Base-by-base conservation (phyloP, 1,140 invertebrate genomes). In the Propsilocerus akamusi region DNA sequence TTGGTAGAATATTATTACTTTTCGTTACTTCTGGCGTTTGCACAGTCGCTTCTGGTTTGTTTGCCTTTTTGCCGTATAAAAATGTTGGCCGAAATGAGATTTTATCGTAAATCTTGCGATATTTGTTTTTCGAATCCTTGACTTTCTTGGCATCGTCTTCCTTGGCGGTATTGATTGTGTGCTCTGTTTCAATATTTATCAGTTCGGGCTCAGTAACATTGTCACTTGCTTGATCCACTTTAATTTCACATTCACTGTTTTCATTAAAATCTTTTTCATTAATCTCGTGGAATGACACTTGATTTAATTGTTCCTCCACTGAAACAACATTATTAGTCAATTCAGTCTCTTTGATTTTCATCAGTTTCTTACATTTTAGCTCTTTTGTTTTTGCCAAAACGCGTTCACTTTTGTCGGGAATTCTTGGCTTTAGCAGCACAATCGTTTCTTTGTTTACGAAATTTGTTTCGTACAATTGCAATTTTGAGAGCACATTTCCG, bases 391-490 rank as follows among this genome's bases (percentile, higher is more conserved):
- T 60, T 5, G 54, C 56, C 37, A 63, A 53, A 34, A 66, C 50
- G 28, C 62, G 56, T 23, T 56, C 52, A 17, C 55, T 60, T 52
- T 68, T 68, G 6, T 58, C 53, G 5, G 64, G 63, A 26, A 69
- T 61, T 49, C 58, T 57, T 3, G 67, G 65, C 54, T 68, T 69
- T 50, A 53, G 53, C 52, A 57, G 53, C 52, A 57, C 48, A 28
- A 34, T 23, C 25, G 53, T 55, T 26, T 28, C 34, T 49, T 23
- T 46, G 23, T 30, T 49, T 20, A n/a, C 17, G 23, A 28, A 23
- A 20, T 46, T 34, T 11, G 34, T 17, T 14, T 23, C 32, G 14
- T 51, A 20, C 26, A 23, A 23, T 46, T 26, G 25, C 12, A 11
- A 17, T 10, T 22, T 22, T 28, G 22, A 23, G 30, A 26, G 41